phyloP scores from a whole-genome alignment of 2,888 invertebrate species.

The Vanessa cardui region DNA sequence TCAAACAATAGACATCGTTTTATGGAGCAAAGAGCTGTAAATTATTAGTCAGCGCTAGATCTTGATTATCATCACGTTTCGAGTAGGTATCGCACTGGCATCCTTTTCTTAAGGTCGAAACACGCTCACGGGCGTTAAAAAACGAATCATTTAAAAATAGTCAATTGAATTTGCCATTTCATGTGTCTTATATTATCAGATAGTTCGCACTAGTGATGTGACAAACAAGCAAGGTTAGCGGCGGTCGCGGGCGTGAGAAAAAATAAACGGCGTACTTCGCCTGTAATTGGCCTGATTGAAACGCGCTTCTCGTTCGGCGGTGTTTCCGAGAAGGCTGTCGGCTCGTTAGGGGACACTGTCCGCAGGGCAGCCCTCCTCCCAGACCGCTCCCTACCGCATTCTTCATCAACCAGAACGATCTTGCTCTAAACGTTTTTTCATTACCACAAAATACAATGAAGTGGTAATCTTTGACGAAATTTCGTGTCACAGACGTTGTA shows the following conservation, averaged over 20 bases:
- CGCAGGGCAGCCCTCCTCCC: slow-evolving; percentile 54
- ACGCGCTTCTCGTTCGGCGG: slow-evolving; percentile 69
- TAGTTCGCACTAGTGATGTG: slow-evolving; percentile 43
- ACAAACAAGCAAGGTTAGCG: slow-evolving; percentile 46
- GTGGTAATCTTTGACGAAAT: slow-evolving; percentile 23
- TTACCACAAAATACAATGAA: slow-evolving; percentile 18
- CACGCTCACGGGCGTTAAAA: background rate
- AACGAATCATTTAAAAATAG: slow-evolving; percentile 46
- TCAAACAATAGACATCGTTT: background rate
- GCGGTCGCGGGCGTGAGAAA: slow-evolving; percentile 60
- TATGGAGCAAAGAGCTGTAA: background rate
- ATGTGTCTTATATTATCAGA: slow-evolving; percentile 46
- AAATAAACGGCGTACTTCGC: slow-evolving; percentile 64
- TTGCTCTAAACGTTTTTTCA: slow-evolving; percentile 29
- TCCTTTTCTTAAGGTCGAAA: background rate
- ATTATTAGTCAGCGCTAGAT: background rate
- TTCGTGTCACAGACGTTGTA: background rate
- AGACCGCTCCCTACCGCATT: slow-evolving; percentile 45
- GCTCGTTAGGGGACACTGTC: slow-evolving; percentile 73
- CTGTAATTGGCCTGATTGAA: slow-evolving; percentile 82
- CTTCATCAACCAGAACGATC: slow-evolving; percentile 34
- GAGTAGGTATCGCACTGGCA: background rate
- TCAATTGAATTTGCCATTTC: slow-evolving; percentile 51
- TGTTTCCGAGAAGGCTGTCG: slow-evolving; percentile 71
- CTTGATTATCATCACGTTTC: background rate